Percentiles rank a stretch among this genome's conserved stretches.
Conservation (phyloP, 2,888 invertebrate species). For the Unio delphinus region DNA sequence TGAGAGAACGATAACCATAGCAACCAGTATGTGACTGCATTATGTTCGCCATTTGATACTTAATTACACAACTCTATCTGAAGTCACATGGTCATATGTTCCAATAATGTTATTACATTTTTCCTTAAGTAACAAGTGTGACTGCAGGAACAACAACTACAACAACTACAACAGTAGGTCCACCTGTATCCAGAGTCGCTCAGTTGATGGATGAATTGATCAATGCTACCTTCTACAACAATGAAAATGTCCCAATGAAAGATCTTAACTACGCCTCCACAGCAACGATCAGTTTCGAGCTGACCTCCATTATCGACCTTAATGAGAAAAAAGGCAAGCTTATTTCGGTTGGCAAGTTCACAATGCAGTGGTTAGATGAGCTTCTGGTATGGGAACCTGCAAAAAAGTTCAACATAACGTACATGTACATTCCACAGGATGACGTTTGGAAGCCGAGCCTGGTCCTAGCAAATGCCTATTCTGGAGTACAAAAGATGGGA, state of each 20-base stretch:
- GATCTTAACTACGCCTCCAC: conserved; percentile 12
- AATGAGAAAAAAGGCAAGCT: conserved; percentile 17
- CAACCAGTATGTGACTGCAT: too few relatives aligned
- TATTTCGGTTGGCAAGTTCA: conserved; percentile 16
- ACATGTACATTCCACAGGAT: conserved; percentile 23
- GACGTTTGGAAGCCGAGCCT: conserved; percentile 33
- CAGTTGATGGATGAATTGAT: conserved; percentile 8
- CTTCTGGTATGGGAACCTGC: conserved; percentile 24
- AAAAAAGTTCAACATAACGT: conserved; percentile 11
- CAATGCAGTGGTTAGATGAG: conserved; percentile 20
- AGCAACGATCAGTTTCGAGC: conserved; percentile 20
- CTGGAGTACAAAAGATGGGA: conserved; percentile 18
- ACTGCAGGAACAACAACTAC: conserved; percentile 10
- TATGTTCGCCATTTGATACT: too few relatives aligned
- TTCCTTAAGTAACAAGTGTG: background rate
- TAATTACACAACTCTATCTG: too few relatives aligned
- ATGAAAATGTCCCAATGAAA: conserved; percentile 18
- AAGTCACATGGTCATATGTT: too few relatives aligned
- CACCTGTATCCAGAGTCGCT: conserved; percentile 16
- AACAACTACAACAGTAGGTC: conserved; percentile 17
- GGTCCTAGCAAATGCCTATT: conserved; percentile 21
- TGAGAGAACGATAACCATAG: too few relatives aligned
- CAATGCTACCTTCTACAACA: conserved; percentile 20
- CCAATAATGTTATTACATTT: too few relatives aligned
- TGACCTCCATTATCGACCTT: conserved; percentile 23